Base-by-base conservation (phyloP, 2,888 invertebrate genomes). In the Polyploca ridens region DNA sequence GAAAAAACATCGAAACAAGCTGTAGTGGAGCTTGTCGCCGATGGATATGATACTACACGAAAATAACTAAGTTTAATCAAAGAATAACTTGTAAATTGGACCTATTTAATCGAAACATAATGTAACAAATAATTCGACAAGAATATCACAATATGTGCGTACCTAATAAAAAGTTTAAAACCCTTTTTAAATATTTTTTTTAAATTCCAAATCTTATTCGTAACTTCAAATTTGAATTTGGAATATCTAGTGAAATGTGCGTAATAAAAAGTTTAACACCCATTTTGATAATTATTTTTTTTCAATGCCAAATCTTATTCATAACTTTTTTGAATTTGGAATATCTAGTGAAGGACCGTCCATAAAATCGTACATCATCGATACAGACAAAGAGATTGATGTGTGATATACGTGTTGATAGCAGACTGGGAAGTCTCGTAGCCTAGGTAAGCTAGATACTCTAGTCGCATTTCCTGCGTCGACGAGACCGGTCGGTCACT, bases 1-100 rank as follows among this genome's bases (percentile, higher is more conserved):
- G 83, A 82, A 64, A 83, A 83, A 66, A 46, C 77, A 0, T n/a
- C 44, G 0, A 74, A 70, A 16, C 35, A 41, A 16, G 16, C 62
- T 7, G 60, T 58, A 2, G 61, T 35, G 14, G 70, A 72, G 46
- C 69, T 64, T 19, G 10, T 63, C 5, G 66, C 71, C 14, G 77
- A 73, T 3, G 74, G 71, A 8, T 72, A 69, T 61, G 71, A 71
- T 14, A 65, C 68, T 13, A 11, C 69, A 2, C 69, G 62, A 63
- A 35, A 44, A 59, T 14, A 27, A 16, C 35, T 11, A 14, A 33
- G 4, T 41, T 13, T 4, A 41, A 27, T 27, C 27, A 27, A 44
- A 19, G 58, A 62, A 54, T 7, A 41, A 38, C 61, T 41, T 35
- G 13, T 49, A 58, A 59, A 62, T 41, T 46, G 46, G n/a, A 46